Evolutionary conservation across 2,797 vertebrate species (phyloP).

Genomic region (Microctenopoma stevenorrisi): DNA sequence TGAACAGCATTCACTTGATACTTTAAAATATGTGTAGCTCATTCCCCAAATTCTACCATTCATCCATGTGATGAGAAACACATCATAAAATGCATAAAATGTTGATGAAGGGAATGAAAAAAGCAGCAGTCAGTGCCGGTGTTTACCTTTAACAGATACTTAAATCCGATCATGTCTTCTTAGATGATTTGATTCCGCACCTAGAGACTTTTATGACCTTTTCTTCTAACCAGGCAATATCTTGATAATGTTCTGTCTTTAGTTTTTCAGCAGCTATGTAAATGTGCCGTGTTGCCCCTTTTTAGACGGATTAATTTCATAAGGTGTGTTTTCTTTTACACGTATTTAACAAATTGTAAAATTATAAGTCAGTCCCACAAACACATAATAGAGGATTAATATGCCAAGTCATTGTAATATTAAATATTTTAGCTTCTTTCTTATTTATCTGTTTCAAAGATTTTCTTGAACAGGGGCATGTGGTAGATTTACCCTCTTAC

Average conservation of each 20-base stretch:
- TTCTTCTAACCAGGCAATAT: constrained; percentile 62
- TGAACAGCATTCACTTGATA: constrained; percentile 39
- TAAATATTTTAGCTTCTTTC: neutral
- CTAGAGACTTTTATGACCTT: constrained; percentile 73
- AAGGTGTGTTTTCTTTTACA: constrained; percentile 23
- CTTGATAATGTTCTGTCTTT: constrained; percentile 45
- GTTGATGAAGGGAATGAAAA: constrained; percentile 55
- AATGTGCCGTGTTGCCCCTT: constrained; percentile 20
- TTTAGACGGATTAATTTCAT: constrained; percentile 36
- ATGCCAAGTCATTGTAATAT: neutral
- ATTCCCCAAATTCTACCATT: constrained; percentile 31
- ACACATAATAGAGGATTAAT: no score
- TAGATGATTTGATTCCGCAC: constrained; percentile 74
- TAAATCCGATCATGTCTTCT: constrained; percentile 62
- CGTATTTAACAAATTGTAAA: constrained; percentile 29
- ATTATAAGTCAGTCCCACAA: neutral
- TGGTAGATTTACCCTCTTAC: no score
- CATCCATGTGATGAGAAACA: constrained; percentile 37
- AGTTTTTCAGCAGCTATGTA: constrained; percentile 50
- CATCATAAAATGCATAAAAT: constrained; percentile 47
- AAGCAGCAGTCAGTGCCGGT: constrained; percentile 42
- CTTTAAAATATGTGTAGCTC: constrained; percentile 23
- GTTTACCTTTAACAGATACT: constrained; percentile 65
- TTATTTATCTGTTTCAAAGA: neutral
- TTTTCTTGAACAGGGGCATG: neutral